phyloP scores from a whole-genome alignment of 2,113 vertebrate species.

The Elaphurus davidianus region DNA sequence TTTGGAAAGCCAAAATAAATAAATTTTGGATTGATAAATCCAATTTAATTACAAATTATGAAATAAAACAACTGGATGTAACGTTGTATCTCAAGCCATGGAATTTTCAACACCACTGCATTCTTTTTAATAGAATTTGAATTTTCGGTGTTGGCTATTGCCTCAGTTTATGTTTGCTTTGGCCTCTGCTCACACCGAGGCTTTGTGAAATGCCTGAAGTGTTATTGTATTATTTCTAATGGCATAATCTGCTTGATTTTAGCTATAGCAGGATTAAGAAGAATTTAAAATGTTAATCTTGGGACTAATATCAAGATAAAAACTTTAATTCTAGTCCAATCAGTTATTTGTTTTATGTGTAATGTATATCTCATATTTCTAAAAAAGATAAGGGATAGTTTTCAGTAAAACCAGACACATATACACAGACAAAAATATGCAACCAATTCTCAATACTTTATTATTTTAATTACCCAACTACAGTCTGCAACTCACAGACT shows the following conservation, averaged over 20 bases:
- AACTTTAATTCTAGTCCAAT: not conserved
- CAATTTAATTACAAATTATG: conserved; percentile 47
- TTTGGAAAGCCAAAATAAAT: conserved; percentile 34
- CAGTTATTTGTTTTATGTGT: not conserved
- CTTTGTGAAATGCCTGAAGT: conserved; percentile 6
- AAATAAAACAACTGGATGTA: conserved; percentile 29
- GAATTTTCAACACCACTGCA: conserved; percentile 50
- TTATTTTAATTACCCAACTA: not conserved
- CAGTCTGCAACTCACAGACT: not conserved
- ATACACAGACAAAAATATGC: not conserved
- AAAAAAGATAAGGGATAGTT: not conserved
- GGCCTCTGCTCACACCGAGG: conserved; percentile 2
- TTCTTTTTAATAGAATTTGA: conserved; percentile 42
- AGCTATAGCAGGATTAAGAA: conserved; percentile 1
- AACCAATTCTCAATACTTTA: not conserved
- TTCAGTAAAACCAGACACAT: not conserved
- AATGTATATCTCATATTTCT: not conserved
- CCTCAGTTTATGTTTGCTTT: conserved; percentile 45
- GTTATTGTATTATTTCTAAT: not conserved
- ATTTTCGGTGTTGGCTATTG: not conserved
- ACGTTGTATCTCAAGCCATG: not conserved
- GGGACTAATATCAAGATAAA: not conserved
- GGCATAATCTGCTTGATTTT: conserved; percentile 26
- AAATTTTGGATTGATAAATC: not conserved
- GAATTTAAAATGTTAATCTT: conserved; percentile 28